phyloP scores from a whole-genome alignment of 2,113 vertebrate genomes.

The Corythornis vintsioides region DNA sequence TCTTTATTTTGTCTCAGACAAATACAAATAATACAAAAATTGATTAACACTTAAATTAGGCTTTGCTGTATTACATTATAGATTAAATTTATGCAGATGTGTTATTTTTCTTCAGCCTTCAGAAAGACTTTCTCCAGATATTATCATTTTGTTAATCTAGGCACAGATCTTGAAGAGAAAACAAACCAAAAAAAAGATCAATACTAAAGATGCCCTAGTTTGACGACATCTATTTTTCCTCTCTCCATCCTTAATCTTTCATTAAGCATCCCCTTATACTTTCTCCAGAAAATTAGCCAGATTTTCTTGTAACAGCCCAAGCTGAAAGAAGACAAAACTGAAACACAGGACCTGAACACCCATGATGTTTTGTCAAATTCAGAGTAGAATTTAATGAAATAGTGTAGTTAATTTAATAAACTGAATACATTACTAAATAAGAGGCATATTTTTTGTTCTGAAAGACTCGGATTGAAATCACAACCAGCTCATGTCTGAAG shows the following conservation, averaged over 20 bases:
- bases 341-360: not conserved
- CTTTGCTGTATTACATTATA: constrained; percentile 17
- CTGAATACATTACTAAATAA: not conserved
- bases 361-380: not conserved
- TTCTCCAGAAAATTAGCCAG: not conserved
- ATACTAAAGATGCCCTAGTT: not conserved
- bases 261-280: not conserved
- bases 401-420: not conserved
- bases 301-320: not conserved
- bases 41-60: constrained; percentile 66
- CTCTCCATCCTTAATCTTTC: not conserved
- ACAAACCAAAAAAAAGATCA: not conserved
- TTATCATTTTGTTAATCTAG: not conserved
- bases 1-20: constrained; percentile 66
- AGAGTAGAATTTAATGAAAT: not conserved
- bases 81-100: constrained; percentile 50
- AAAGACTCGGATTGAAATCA: not conserved
- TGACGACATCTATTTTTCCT: not conserved
- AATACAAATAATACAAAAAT: constrained; percentile 65
- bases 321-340: not conserved
- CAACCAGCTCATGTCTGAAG: not conserved
- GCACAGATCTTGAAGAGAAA: not conserved
- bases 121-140: constrained; percentile 4
- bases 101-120: not conserved
- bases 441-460: not conserved